phyloP scores from a whole-genome alignment of 2,797 vertebrate genomes.

The Siniperca undulata region DNA sequence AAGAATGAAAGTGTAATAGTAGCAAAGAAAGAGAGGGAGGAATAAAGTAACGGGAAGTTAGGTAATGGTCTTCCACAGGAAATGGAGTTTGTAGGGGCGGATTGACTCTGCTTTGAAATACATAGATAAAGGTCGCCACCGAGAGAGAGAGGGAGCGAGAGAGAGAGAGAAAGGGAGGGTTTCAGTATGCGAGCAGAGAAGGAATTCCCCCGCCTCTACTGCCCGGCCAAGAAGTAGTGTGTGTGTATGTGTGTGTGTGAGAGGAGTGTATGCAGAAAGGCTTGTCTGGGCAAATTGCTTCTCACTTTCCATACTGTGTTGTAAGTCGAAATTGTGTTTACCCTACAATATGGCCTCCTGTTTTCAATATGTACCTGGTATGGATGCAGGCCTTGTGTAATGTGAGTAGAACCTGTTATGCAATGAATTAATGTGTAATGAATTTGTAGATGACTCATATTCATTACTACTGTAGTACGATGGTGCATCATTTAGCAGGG shows the following conservation, averaged over 20 bases:
- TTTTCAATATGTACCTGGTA: slow-evolving; percentile 67
- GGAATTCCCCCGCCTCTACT: slow-evolving; percentile 89
- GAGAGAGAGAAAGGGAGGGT: slow-evolving; percentile 72
- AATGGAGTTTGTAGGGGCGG: slow-evolving; percentile 84
- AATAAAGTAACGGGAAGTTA: slow-evolving; percentile 83
- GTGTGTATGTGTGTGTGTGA: slow-evolving; percentile 65
- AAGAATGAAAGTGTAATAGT: slow-evolving; percentile 61
- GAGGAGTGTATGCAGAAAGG: slow-evolving; percentile 73
- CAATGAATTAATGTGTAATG: slow-evolving; percentile 74
- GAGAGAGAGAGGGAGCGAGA: slow-evolving; percentile 42
- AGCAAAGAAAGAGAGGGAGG: slow-evolving; percentile 62
- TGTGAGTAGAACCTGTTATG: slow-evolving; percentile 75
- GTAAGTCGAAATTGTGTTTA: slow-evolving; percentile 73
- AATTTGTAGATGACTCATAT: slow-evolving; percentile 74
- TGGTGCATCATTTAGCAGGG: slow-evolving; percentile 46
- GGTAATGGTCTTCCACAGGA: slow-evolving; percentile 86
- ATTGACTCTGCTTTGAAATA: slow-evolving; percentile 83
- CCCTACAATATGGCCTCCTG: slow-evolving; percentile 64
- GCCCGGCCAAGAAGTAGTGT: slow-evolving; percentile 81
- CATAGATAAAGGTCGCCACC: slow-evolving; percentile 80
- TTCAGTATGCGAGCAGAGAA: slow-evolving; percentile 82
- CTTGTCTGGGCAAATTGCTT: slow-evolving; percentile 86
- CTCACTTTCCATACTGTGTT: slow-evolving; percentile 76
- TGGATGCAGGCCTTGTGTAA: slow-evolving; percentile 72
- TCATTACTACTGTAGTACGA: slow-evolving; percentile 59